A percentile compares a stretch with the other conserved stretches of the same genome.
phyloP scores from a whole-genome alignment of 2,113 vertebrate genomes.

The Bambusicola thoracicus region DNA sequence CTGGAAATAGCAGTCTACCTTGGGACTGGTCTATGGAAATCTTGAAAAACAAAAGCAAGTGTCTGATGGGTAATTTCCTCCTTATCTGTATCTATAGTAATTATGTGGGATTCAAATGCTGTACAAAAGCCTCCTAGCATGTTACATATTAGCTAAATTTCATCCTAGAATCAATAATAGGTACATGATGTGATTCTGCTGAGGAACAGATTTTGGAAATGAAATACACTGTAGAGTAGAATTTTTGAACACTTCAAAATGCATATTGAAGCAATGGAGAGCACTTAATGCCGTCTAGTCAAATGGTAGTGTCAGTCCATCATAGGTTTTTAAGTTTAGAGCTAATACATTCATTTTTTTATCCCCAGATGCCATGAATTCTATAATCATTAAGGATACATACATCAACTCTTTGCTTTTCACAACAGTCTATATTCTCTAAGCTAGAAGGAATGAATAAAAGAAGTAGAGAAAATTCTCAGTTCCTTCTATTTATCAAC shows the following conservation, averaged over 20 bases:
- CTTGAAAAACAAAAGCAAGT: not conserved
- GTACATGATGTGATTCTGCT: not conserved
- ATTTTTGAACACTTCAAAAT: not conserved
- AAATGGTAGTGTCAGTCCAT: not conserved
- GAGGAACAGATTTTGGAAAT: not conserved
- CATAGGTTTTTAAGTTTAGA: not conserved
- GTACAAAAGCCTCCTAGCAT: not conserved
- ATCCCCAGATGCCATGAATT: not conserved
- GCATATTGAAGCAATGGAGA: not conserved
- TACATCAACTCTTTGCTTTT: not conserved
- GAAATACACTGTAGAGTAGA: not conserved
- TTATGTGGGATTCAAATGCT: not conserved
- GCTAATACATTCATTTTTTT: not conserved
- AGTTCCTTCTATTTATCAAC: not conserved
- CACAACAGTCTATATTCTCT: not conserved
- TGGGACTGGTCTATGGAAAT: not conserved
- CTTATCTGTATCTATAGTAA: not conserved
- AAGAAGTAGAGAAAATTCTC: not conserved
- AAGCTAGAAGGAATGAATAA: not conserved
- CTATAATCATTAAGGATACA: not conserved
- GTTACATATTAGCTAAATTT: not conserved
- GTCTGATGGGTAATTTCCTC: not conserved
- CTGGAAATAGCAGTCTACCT: not conserved
- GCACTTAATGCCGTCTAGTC: not conserved
- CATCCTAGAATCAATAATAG: not conserved